Conservation (phyloP, 2,888 invertebrate genomes). For the Sphinx pinastri region DNA sequence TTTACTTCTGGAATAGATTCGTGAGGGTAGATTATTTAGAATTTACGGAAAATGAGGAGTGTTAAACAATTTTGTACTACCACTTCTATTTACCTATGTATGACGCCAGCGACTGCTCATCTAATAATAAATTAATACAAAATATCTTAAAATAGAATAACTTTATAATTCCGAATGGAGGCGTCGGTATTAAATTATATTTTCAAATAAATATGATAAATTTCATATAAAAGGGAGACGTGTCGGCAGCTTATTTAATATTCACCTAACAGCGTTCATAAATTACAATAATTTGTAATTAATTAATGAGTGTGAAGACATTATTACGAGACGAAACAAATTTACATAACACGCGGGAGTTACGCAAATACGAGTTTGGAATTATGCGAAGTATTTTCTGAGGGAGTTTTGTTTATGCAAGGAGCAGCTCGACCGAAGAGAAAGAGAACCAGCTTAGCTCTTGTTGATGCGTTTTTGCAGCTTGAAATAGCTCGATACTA, state of each 20-base stretch:
- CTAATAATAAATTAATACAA: too few species aligned
- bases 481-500: too few species aligned
- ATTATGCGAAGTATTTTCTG: neutral
- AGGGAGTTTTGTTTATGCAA: neutral
- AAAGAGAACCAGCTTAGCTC: too few species aligned
- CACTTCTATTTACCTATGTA: too few species aligned
- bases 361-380: neutral
- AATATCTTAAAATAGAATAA: neutral
- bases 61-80: too few species aligned
- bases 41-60: too few species aligned
- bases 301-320: constrained; percentile 37
- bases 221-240: constrained; percentile 6
- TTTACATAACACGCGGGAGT: constrained; percentile 32
- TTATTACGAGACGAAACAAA: constrained; percentile 36
- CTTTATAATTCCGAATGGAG: neutral
- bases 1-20: too few species aligned
- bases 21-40: too few species aligned
- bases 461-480: too few species aligned
- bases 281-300: constrained; percentile 33
- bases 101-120: too few species aligned
- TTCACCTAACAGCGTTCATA: constrained; percentile 18
- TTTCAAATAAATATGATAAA: constrained; percentile 6
- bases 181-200: neutral
- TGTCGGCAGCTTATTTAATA: constrained; percentile 14
- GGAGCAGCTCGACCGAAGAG: neutral